A percentile compares a stretch with the other conserved stretches of the same genome.
Conservation (phyloP, 2,113 vertebrate species). For the Sylvicapra grimmia region DNA sequence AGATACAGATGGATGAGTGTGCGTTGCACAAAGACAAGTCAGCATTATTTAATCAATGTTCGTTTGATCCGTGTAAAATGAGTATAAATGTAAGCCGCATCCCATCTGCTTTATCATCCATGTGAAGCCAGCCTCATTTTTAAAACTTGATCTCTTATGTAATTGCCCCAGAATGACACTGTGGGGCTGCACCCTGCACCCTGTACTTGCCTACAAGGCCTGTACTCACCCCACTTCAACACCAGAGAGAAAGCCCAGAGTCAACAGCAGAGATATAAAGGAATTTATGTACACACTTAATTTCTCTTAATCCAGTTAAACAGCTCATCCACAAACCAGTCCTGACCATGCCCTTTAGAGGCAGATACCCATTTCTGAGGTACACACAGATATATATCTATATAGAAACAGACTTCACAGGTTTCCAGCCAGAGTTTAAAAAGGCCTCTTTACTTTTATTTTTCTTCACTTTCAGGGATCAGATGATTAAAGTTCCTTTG, state of each 20-base stretch:
- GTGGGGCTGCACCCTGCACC: neutral
- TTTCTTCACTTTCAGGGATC: neutral
- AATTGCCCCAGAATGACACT: slow-evolving; percentile 46
- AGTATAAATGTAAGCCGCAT: slow-evolving; percentile 47
- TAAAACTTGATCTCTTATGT: slow-evolving; percentile 53
- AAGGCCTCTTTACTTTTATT: neutral
- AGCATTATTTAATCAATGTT: slow-evolving; percentile 68
- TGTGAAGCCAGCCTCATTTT: slow-evolving; percentile 64
- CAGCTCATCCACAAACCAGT: neutral
- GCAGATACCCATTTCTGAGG: neutral
- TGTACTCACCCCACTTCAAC: neutral
- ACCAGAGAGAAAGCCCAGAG: neutral
- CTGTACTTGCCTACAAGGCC: neutral
- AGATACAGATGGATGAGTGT: slow-evolving; percentile 60
- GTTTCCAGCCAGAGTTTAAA: neutral
- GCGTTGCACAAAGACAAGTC: slow-evolving; percentile 51
- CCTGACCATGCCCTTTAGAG: neutral
- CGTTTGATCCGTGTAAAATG: slow-evolving; percentile 58
- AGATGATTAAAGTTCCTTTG: neutral
- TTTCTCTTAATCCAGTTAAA: neutral
- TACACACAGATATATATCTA: neutral
- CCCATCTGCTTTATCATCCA: slow-evolving; percentile 61
- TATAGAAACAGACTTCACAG: neutral
- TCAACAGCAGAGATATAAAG: neutral
- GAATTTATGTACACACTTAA: neutral